A percentile compares a stretch with the other conserved stretches of the same genome.
phyloP scores from a whole-genome alignment of 1,140 invertebrate species.

The Bombus affinis region DNA sequence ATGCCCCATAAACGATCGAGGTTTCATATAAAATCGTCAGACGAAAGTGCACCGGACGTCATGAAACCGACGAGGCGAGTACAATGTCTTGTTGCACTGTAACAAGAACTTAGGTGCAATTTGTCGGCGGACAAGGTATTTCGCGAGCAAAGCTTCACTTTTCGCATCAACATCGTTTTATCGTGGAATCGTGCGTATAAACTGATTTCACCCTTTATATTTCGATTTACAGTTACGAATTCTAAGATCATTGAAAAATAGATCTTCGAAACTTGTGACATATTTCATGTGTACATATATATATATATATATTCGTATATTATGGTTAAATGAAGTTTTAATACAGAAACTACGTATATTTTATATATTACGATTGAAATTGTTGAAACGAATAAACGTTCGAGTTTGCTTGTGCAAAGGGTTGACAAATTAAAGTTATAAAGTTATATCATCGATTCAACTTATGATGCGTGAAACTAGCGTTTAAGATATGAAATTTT shows the following conservation, averaged over 20 bases:
- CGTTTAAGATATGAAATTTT: background rate
- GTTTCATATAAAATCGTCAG: background rate
- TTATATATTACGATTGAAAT: too few species aligned
- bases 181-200: background rate
- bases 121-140: background rate
- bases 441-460: background rate
- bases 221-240: background rate
- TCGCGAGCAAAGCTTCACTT: conserved; percentile 64
- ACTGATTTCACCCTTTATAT: background rate
- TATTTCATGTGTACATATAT: too few species aligned
- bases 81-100: background rate
- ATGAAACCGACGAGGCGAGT: background rate
- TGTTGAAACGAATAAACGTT: background rate
- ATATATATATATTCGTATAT: too few species aligned
- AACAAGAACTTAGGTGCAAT: background rate
- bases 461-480: background rate
- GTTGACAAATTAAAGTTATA: background rate
- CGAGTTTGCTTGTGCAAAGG: background rate
- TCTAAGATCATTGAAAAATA: background rate
- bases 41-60: background rate
- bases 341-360: too few species aligned
- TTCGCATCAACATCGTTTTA: too few species aligned
- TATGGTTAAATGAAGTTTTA: too few species aligned
- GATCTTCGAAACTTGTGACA: too few species aligned
- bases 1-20: background rate